Conservation (phyloP, 2,888 invertebrate genomes). For the Melitaea athalia region DNA sequence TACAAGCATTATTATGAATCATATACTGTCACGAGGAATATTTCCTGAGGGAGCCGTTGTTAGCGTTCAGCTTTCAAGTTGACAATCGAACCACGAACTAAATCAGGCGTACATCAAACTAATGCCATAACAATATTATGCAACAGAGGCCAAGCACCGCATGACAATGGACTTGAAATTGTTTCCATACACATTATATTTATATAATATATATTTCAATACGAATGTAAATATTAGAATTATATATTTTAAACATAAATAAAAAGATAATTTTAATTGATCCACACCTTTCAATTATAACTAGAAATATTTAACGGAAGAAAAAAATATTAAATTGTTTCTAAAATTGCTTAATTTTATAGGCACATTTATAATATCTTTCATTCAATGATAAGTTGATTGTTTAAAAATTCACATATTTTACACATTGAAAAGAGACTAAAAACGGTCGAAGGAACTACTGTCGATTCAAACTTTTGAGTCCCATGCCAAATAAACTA, state of each 20-base stretch:
- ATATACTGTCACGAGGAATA: conserved; percentile 41
- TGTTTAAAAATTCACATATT: no score
- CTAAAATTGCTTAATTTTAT: no score
- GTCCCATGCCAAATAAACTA: no score
- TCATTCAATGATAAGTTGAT: no score
- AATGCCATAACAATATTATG: conserved; percentile 63
- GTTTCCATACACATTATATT: conserved; percentile 48
- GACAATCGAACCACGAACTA: conserved; percentile 41
- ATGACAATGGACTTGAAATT: conserved; percentile 75
- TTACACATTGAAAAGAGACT: no score
- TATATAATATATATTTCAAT: conserved; percentile 12
- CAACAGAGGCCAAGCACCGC: conserved; percentile 59
- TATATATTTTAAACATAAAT: neutral
- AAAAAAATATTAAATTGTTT: no score
- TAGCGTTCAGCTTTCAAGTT: conserved; percentile 50
- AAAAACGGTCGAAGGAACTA: no score
- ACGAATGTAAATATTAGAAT: neutral
- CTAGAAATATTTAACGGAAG: no score
- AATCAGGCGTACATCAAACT: conserved; percentile 48
- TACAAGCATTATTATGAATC: conserved; percentile 35
- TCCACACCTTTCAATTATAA: no score
- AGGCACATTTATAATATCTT: no score
- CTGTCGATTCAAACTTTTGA: no score
- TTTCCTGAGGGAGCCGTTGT: conserved; percentile 52
- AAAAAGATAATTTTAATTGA: neutral